A percentile compares a stretch with the other conserved stretches of the same genome.
Evolutionary conservation across 2,113 vertebrate species (phyloP).

Genomic region (Promerops cafer): DNA sequence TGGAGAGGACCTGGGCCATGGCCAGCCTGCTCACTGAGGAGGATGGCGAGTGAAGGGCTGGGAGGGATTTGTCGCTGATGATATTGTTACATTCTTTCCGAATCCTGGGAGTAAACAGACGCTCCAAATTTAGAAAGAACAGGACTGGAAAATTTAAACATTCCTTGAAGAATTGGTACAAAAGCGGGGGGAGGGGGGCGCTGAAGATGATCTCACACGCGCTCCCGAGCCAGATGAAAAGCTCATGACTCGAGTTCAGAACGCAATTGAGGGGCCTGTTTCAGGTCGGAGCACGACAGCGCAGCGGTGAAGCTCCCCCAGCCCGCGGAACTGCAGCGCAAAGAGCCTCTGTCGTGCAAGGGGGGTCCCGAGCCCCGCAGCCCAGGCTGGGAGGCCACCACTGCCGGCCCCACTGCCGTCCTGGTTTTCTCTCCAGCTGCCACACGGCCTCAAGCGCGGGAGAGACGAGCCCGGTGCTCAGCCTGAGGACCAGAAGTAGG

Average conservation of each 20-base stretch:
- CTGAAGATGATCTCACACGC: conserved; percentile 51
- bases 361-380: neutral
- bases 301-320: neutral
- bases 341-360: neutral
- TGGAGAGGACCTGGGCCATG: neutral
- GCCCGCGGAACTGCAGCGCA: fast-evolving
- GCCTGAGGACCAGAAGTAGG: neutral
- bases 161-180: conserved; percentile 66
- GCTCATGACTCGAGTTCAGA: conserved; percentile 34
- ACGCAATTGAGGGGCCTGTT: conserved; percentile 44
- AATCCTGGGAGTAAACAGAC: conserved; percentile 68
- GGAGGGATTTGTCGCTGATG: conserved; percentile 53
- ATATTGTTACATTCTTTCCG: conserved; percentile 67
- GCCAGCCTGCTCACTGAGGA: neutral
- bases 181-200: neutral
- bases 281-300: neutral
- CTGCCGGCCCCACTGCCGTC: neutral
- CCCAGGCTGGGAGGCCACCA: fast-evolving
- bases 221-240: conserved; percentile 52
- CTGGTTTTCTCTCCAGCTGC: neutral
- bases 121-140: conserved; percentile 70
- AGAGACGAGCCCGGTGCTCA: fast-evolving
- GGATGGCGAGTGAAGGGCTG: neutral
- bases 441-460: fast-evolving
- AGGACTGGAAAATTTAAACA: conserved; percentile 69